Evolutionary conservation across 2,888 invertebrate species (phyloP).

Genomic region (Lobophora halterata): DNA sequence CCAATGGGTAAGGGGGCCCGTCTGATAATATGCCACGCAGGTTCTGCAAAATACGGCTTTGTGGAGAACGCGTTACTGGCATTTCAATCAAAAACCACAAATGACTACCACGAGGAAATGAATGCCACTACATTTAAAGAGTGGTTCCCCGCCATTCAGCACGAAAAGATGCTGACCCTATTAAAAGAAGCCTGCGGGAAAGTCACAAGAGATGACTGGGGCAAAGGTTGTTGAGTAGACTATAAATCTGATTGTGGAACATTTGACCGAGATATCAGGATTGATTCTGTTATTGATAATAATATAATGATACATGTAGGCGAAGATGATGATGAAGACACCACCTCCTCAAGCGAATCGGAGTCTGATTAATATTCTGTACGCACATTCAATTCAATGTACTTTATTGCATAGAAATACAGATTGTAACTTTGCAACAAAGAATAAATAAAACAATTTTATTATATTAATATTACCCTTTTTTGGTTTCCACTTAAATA

Average conservation of each 20-base stretch:
- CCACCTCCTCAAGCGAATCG: conserved; percentile 15
- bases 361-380: conserved; percentile 13
- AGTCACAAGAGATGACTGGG: too few species aligned
- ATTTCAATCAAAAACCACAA: too few species aligned
- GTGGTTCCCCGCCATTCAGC: too few species aligned
- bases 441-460: conserved; percentile 12
- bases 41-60: conserved; percentile 1
- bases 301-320: conserved; percentile 12
- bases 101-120: conserved; percentile 9
- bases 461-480: conserved; percentile 9
- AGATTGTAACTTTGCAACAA: conserved; percentile 12
- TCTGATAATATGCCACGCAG: conserved; percentile 5
- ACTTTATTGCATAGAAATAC: conserved; percentile 13
- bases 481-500: conserved; percentile 1
- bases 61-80: conserved; percentile 2
- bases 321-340: conserved; percentile 8
- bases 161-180: too few species aligned
- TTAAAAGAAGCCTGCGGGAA: too few species aligned
- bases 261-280: conserved; percentile 12
- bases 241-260: too few species aligned
- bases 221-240: too few species aligned
- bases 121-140: conserved; percentile 4
- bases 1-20: neutral
- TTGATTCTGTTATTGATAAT: conserved; percentile 11
- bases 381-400: conserved; percentile 14